Base-by-base conservation (phyloP, 2,113 vertebrate species). In the Tenrec ecaudatus region DNA sequence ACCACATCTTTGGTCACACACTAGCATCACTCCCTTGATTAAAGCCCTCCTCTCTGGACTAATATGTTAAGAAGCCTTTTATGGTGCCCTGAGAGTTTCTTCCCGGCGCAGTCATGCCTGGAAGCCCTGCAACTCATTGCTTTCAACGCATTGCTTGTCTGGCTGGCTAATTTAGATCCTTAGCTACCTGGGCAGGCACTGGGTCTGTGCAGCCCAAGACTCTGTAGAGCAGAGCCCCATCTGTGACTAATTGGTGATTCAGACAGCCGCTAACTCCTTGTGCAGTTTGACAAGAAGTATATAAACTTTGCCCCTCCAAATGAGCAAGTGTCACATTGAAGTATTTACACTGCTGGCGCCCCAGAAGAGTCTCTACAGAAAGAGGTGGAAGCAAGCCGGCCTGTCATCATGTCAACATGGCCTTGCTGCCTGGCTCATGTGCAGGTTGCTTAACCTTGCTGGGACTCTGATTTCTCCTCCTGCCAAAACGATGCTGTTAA, bases 31-130 rank as follows among this genome's bases (percentile, higher is more conserved):
- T 92, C 40, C 40, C 23, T 47, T 7, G 40, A 60, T 6, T 1
- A 36, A 60, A 69, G 25, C 36, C 58, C n/a, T 20, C 23, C 14
- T 77, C 38, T 77, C n/a, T 36, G 22, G 2, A 22, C n/a, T n/a
- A 25, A 17, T 11, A 6, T 31, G 60, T 66, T 22, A 38, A 76
- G 20, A 23, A 82, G 12, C 8, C 36, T 60, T 36, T 27, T 43
- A 31, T 0, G 0, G 16, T 19, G 2, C 40, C n/a, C 53, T 31
- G 43, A 36, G 79, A 6, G 6, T 33, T 14, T 57, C 84, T 16
- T 5, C 20, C 25, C 2, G 8, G 20, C 9, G 0, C 0, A 33
- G 12, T 60, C 29, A 8, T 62, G 10, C 68, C 31, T 9, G 5
- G 36, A 27, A 73, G 17, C 38, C 40, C 0, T 3, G 27, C 19